A percentile compares a stretch with the other conserved stretches of the same genome.
Evolutionary conservation across 1,140 invertebrate genomes (phyloP).

Genomic region (Brachionus rubens): DNA sequence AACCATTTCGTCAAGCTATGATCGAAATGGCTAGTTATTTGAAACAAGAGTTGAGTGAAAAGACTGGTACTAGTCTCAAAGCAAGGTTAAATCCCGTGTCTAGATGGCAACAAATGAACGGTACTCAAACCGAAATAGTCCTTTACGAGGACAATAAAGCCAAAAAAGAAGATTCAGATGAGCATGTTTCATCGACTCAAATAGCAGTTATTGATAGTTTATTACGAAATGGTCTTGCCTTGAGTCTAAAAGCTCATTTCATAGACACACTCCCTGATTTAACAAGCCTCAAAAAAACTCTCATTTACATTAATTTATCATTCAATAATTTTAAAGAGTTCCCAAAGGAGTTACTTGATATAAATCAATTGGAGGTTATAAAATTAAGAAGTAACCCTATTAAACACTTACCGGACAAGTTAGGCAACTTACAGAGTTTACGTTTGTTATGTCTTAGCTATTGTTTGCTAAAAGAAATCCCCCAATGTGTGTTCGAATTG

Average conservation of each 20-base stretch:
- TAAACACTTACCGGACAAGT: slow-evolving; percentile 53
- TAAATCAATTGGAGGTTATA: slow-evolving; percentile 54
- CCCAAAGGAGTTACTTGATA: slow-evolving; percentile 53
- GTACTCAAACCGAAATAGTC: slow-evolving; percentile 41
- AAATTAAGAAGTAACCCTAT: slow-evolving; percentile 58
- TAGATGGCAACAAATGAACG: slow-evolving; percentile 24
- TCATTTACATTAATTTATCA: slow-evolving; percentile 57
- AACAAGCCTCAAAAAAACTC: slow-evolving; percentile 51
- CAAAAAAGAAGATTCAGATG: neutral
- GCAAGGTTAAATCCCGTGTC: neutral
- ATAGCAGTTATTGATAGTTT: slow-evolving; percentile 35
- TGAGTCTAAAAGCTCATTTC: slow-evolving; percentile 55
- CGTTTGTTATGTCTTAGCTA: slow-evolving; percentile 54
- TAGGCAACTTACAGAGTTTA: slow-evolving; percentile 52
- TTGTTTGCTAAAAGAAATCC: slow-evolving; percentile 55
- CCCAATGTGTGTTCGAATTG: slow-evolving; percentile 47
- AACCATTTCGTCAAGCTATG: slow-evolving; percentile 31
- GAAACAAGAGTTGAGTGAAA: slow-evolving; percentile 5
- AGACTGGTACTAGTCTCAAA: slow-evolving; percentile 30
- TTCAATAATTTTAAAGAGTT: slow-evolving; percentile 58
- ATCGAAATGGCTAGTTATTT: slow-evolving; percentile 45
- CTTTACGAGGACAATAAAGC: slow-evolving; percentile 1
- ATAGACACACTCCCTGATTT: slow-evolving; percentile 56
- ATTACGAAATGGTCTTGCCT: slow-evolving; percentile 5
- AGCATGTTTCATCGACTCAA: neutral